phyloP scores from a whole-genome alignment of 2,797 vertebrate genomes.

The Periophthalmus magnuspinnatus region DNA sequence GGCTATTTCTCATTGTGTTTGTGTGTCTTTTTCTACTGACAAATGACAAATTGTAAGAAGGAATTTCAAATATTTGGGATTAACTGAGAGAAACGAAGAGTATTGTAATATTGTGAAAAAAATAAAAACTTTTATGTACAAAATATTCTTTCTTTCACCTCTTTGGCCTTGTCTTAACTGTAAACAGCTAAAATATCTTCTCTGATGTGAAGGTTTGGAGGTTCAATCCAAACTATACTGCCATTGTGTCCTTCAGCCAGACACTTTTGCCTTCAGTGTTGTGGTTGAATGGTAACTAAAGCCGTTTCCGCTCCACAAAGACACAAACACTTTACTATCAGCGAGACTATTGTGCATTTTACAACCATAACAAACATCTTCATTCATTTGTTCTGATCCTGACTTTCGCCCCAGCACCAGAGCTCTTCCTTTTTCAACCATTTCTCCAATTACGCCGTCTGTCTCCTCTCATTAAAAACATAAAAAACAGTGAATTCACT shows the following conservation, averaged over 20 bases:
- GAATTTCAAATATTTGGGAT: not conserved
- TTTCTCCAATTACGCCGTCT: slow-evolving; percentile 4
- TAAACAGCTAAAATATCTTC: not conserved
- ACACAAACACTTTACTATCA: too few relatives aligned
- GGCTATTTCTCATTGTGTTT: not conserved
- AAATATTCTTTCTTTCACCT: not conserved
- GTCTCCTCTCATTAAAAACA: slow-evolving; percentile 10
- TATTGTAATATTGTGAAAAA: not conserved
- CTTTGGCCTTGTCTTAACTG: not conserved
- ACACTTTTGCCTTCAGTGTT: too few relatives aligned
- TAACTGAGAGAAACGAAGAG: not conserved
- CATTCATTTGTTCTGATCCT: not conserved
- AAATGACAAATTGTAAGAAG: not conserved
- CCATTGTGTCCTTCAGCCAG: too few relatives aligned
- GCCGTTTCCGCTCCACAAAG: too few relatives aligned
- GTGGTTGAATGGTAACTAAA: too few relatives aligned
- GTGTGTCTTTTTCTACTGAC: slow-evolving; percentile 1
- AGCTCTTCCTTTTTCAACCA: slow-evolving; percentile 4
- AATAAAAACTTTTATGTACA: not conserved
- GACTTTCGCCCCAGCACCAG: not conserved
- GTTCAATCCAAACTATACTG: too few relatives aligned
- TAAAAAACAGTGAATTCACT: not conserved
- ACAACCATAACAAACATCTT: not conserved
- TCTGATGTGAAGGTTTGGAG: not conserved
- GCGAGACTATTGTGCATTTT: too few relatives aligned